A percentile compares a stretch with the other conserved stretches of the same genome.
phyloP scores from a whole-genome alignment of 2,113 vertebrate genomes.

The Solea solea region DNA sequence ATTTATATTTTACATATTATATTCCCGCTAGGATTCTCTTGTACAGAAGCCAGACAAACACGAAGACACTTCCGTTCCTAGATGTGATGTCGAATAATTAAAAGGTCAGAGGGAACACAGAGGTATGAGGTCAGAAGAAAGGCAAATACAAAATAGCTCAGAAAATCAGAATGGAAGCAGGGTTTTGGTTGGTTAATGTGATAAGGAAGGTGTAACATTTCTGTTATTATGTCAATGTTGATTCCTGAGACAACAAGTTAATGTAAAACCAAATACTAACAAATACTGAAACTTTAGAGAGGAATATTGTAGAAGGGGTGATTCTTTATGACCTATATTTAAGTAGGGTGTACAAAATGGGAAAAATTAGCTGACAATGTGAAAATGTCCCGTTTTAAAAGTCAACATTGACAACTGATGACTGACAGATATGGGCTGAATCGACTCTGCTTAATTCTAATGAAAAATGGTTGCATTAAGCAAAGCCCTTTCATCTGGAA shows the following conservation, averaged over 20 bases:
- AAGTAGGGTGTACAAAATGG: not conserved
- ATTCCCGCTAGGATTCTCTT: constrained; percentile 4
- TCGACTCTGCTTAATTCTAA: constrained; percentile 19
- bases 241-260: too few relatives aligned
- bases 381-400: not conserved
- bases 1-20: constrained; percentile 60
- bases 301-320: not conserved
- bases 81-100: not conserved
- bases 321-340: not conserved
- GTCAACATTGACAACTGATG: not conserved
- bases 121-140: not conserved
- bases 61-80: not conserved
- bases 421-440: constrained; percentile 3
- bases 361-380: not conserved
- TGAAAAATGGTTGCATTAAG: not conserved
- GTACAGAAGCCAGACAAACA: not conserved
- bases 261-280: too few relatives aligned
- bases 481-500: not conserved
- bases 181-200: too few relatives aligned
- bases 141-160: not conserved
- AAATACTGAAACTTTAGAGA: not conserved
- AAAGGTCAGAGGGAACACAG: constrained; percentile 27
- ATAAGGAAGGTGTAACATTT: too few relatives aligned
- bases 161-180: not conserved
- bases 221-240: too few relatives aligned